These are phyloP conservation scores for Petrolisthes cinctipes DNA, from an alignment of 2,888 invertebrate species.

Conservation along the genomic window DNA sequence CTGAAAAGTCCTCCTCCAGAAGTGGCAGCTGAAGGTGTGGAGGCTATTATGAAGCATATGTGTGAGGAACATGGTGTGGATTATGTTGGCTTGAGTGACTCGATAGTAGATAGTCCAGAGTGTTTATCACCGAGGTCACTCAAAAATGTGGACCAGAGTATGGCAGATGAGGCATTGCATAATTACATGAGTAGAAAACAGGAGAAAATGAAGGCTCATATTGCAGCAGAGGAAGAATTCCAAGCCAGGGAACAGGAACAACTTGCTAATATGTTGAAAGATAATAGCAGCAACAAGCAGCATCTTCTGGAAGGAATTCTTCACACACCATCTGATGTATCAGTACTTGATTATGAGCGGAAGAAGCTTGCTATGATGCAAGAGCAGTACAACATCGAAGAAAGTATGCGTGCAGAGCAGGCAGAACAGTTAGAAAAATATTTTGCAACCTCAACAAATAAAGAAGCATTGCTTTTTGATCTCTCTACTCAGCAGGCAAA, in stretches of 20 bases:
- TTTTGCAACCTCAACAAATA: constrained; percentile 39
- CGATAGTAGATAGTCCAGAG: constrained; percentile 5
- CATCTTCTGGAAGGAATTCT: constrained; percentile 43
- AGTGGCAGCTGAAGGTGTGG: constrained; percentile 38
- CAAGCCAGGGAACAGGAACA: constrained; percentile 49
- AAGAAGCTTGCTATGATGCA: constrained; percentile 48
- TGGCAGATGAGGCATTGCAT: constrained; percentile 43
- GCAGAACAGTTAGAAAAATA: constrained; percentile 55
- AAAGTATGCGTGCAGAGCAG: constrained; percentile 56
- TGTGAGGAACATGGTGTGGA: constrained; percentile 53
- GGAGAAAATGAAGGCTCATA: constrained; percentile 45
- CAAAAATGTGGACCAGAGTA: background rate
- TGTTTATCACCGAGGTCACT: constrained; percentile 32
- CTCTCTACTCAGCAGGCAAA: constrained; percentile 47
- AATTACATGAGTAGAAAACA: constrained; percentile 57
- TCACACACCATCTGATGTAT: constrained; percentile 34
- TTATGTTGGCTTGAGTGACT: constrained; percentile 38
- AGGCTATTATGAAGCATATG: constrained; percentile 52
- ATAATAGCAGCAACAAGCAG: constrained; percentile 42
- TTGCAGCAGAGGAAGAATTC: constrained; percentile 55
- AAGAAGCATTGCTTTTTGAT: constrained; percentile 53
- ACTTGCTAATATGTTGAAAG: constrained; percentile 31
- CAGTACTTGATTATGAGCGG: constrained; percentile 53
- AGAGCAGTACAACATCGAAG: constrained; percentile 54
- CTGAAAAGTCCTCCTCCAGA: constrained; percentile 37